phyloP scores from a whole-genome alignment of 2,888 invertebrate genomes.

The Megalurothrips usitatus region DNA sequence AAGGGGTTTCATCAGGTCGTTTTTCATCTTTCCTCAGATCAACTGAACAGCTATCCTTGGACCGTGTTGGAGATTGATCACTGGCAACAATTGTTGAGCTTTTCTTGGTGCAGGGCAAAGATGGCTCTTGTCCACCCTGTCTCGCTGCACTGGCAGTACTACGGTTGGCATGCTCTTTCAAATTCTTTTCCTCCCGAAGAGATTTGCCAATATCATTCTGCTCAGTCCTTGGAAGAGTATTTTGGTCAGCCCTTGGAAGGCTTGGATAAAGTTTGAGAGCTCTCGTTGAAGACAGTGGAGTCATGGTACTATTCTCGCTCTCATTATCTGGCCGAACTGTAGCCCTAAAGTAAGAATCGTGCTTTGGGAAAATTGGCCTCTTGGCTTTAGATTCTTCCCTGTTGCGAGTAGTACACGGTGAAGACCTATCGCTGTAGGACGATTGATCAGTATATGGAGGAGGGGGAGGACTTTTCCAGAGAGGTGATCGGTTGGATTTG shows the following conservation, averaged over 20 bases:
- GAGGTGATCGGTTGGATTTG: neutral
- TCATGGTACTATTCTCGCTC: neutral
- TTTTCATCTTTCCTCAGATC: neutral
- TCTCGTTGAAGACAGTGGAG: neutral
- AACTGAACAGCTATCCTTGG: too few relatives aligned
- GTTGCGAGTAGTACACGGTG: neutral
- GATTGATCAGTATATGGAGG: neutral
- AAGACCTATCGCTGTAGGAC: too few relatives aligned
- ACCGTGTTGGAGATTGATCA: neutral
- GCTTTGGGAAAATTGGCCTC: neutral
- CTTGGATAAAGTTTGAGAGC: neutral
- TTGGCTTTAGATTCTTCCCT: neutral
- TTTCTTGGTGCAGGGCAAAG: neutral
- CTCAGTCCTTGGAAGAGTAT: neutral
- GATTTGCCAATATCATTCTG: neutral
- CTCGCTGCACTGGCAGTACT: neutral
- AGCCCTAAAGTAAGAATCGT: too few relatives aligned
- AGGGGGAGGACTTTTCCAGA: neutral
- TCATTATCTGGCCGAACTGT: too few relatives aligned
- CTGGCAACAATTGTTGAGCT: neutral
- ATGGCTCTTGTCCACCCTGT: neutral
- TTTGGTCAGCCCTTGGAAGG: neutral
- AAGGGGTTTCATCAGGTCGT: neutral
- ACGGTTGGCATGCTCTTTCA: neutral
- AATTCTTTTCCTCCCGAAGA: neutral